These are phyloP conservation scores for Bradypodion ventrale DNA, from an alignment of 2,797 vertebrate genomes.

Conservation along the genomic window DNA sequence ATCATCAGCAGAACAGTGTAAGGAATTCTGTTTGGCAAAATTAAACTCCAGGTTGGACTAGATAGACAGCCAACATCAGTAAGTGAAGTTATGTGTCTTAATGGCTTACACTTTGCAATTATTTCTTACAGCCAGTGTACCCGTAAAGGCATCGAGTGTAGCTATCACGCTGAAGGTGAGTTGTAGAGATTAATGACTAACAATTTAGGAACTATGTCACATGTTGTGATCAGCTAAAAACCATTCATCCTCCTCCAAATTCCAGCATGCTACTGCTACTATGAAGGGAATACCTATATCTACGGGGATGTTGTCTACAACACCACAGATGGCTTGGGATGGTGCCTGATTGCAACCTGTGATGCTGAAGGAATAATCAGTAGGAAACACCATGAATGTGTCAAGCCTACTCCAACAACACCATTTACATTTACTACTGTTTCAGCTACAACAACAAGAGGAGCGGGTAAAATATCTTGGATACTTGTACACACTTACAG, in stretches of 20 bases:
- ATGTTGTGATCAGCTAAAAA: slow-evolving; percentile 24
- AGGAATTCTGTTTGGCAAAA: not conserved
- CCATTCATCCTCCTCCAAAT: slow-evolving; percentile 30
- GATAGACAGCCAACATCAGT: slow-evolving; percentile 1
- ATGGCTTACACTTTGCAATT: not conserved
- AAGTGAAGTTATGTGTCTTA: not conserved
- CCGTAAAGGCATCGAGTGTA: slow-evolving; percentile 63
- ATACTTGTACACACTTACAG: not conserved
- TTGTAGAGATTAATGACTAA: slow-evolving; percentile 13
- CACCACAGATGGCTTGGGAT: slow-evolving; percentile 76
- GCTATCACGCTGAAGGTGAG: slow-evolving; percentile 66
- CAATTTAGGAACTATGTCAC: slow-evolving; percentile 6
- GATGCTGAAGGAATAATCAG: slow-evolving; percentile 68
- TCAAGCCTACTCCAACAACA: not conserved
- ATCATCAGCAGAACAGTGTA: not conserved
- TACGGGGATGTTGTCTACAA: slow-evolving; percentile 74
- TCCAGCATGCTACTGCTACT: slow-evolving; percentile 73
- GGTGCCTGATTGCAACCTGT: slow-evolving; percentile 73
- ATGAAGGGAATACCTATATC: slow-evolving; percentile 65
- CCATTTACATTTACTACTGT: slow-evolving; percentile 61
- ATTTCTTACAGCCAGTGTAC: slow-evolving; percentile 73
- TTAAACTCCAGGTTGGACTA: not conserved
- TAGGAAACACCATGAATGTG: slow-evolving; percentile 61
- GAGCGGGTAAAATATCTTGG: slow-evolving; percentile 53
- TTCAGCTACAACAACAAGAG: slow-evolving; percentile 2